phyloP scores from a whole-genome alignment of 2,113 vertebrate genomes.

The Porphyrio hochstetteri region DNA sequence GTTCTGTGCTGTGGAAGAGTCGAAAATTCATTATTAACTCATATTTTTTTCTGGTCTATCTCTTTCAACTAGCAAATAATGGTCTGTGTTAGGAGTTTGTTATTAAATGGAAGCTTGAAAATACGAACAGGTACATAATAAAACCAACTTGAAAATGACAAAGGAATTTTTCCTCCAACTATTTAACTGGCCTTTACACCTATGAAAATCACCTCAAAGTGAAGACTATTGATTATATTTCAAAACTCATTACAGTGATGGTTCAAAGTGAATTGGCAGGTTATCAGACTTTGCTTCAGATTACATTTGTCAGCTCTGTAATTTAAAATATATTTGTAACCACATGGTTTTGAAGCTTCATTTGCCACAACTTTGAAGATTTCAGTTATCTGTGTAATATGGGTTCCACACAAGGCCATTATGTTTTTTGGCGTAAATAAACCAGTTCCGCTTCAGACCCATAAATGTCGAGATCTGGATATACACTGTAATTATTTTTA shows the following conservation, averaged over 20 bases:
- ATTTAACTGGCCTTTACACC: not conserved
- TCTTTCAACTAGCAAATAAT: not conserved
- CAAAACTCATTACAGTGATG: not conserved
- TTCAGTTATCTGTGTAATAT: not conserved
- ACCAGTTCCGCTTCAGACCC: not conserved
- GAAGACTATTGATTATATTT: constrained; percentile 46
- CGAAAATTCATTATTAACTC: not conserved
- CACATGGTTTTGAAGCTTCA: not conserved
- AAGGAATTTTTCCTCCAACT: not conserved
- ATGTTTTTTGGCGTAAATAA: not conserved
- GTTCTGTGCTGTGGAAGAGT: not conserved
- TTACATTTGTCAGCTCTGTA: constrained; percentile 10
- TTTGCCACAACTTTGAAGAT: constrained; percentile 18
- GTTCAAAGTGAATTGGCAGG: not conserved
- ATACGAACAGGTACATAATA: not conserved
- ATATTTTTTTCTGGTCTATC: not conserved
- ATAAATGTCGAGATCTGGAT: not conserved
- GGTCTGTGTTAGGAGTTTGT: not conserved
- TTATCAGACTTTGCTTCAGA: constrained; percentile 45
- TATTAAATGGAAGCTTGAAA: not conserved
- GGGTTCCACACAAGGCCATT: not conserved
- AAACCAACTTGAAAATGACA: not conserved
- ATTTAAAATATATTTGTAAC: constrained; percentile 1
- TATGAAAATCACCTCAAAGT: not conserved
- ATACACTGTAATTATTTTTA: not conserved